Percentiles rank a stretch among this genome's conserved stretches.
phyloP scores from a whole-genome alignment of 2,113 vertebrate genomes.

The Butorides virescens region DNA sequence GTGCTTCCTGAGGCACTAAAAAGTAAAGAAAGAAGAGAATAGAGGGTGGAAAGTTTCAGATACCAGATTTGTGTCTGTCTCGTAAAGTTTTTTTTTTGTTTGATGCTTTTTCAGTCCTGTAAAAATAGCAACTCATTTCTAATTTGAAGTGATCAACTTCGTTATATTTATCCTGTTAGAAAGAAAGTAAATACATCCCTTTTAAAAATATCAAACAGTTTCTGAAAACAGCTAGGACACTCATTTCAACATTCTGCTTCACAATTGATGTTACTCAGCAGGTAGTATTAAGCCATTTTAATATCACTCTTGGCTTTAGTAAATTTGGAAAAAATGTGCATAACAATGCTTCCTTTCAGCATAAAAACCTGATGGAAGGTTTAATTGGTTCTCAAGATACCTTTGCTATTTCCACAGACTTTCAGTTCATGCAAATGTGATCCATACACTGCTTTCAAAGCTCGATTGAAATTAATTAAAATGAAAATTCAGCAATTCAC shows the following conservation, averaged over 20 bases:
- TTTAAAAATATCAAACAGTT: constrained; percentile 19
- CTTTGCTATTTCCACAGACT: constrained; percentile 27
- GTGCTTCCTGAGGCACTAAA: neutral
- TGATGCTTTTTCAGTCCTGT: neutral
- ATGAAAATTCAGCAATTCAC: constrained; percentile 17
- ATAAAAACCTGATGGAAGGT: constrained; percentile 5
- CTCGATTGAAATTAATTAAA: constrained; percentile 3
- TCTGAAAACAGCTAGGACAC: neutral
- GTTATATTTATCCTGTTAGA: neutral
- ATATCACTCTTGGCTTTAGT: neutral
- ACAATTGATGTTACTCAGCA: constrained; percentile 3
- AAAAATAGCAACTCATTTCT: neutral
- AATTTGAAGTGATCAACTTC: neutral
- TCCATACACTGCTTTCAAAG: neutral
- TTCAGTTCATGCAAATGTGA: neutral
- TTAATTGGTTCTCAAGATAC: constrained; percentile 53
- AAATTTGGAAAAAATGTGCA: neutral
- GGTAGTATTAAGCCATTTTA: constrained; percentile 8
- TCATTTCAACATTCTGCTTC: neutral
- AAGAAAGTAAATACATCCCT: neutral
- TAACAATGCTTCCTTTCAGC: constrained; percentile 17
- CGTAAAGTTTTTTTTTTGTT: neutral
- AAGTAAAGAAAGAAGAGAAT: neutral
- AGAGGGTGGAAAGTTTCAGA: neutral
- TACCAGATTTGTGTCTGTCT: neutral